Conservation (phyloP, 2,888 invertebrate genomes). For the Brachynemurus nebulosus region DNA sequence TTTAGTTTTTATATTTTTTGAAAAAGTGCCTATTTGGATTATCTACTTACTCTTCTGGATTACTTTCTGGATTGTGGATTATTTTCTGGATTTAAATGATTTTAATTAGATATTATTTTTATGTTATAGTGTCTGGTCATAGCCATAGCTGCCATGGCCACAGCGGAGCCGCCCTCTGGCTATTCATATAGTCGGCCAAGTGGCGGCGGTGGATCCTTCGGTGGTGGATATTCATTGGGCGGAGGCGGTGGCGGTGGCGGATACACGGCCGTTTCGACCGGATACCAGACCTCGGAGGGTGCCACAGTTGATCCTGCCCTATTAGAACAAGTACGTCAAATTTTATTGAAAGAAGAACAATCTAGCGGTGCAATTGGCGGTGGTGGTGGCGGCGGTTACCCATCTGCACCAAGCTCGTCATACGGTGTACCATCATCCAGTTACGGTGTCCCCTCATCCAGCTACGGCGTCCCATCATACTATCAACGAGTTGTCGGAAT, state of each 20-base stretch:
- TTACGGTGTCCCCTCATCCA: slow-evolving; percentile 53
- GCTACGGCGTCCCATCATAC: slow-evolving; percentile 46
- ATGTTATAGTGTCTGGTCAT: slow-evolving; percentile 65
- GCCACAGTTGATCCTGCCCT: slow-evolving; percentile 67
- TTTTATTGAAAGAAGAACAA: slow-evolving; percentile 68
- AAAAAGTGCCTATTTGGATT: background rate
- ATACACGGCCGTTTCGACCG: slow-evolving; percentile 61
- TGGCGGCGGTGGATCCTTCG: slow-evolving; percentile 29
- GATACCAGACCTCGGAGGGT: slow-evolving; percentile 70
- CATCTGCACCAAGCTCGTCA: slow-evolving; percentile 32
- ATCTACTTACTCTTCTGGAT: background rate
- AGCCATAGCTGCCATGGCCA: slow-evolving; percentile 58
- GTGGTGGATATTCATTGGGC: slow-evolving; percentile 26
- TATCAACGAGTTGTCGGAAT: slow-evolving; percentile 62
- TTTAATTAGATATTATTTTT: slow-evolving; percentile 28
- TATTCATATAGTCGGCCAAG: slow-evolving; percentile 62
- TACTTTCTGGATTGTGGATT: background rate
- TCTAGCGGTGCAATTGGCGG: slow-evolving; percentile 39
- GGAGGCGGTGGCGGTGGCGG: slow-evolving; percentile 46
- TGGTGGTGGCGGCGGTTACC: slow-evolving; percentile 34
- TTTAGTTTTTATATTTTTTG: background rate
- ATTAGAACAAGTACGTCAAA: slow-evolving; percentile 72
- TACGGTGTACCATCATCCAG: slow-evolving; percentile 44
- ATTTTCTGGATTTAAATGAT: background rate
- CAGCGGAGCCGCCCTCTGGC: slow-evolving; percentile 62